These are phyloP conservation scores for Macaria liturata DNA, from an alignment of 2,888 invertebrate genomes.

Conservation along the genomic window DNA sequence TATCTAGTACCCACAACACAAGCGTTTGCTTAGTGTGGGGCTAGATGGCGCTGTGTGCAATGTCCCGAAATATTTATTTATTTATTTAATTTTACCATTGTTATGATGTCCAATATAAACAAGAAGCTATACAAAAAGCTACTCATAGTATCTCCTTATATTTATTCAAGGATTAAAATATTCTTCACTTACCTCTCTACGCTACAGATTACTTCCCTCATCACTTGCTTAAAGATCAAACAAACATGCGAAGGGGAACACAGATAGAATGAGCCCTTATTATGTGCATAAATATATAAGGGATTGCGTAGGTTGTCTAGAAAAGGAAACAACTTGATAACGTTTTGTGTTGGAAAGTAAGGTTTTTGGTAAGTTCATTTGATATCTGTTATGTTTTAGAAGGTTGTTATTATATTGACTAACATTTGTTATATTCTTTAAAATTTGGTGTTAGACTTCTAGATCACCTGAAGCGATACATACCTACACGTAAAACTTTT, in stretches of 20 bases:
- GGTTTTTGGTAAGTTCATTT: no score
- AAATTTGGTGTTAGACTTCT: no score
- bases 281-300: constrained; percentile 61
- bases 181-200: constrained; percentile 27
- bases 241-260: constrained; percentile 72
- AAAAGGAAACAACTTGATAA: constrained; percentile 10
- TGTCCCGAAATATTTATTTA: no score
- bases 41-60: no score
- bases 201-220: constrained; percentile 38
- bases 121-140: background rate
- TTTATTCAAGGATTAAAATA: constrained; percentile 25
- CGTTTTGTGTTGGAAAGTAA: background rate
- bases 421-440: no score
- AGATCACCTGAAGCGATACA: no score
- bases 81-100: no score
- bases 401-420: no score
- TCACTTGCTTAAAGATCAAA: constrained; percentile 72
- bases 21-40: no score
- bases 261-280: constrained; percentile 62
- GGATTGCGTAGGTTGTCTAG: constrained; percentile 32
- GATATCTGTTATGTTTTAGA: no score
- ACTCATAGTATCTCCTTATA: constrained; percentile 10
- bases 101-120: background rate
- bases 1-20: no score
- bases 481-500: no score